phyloP scores from a whole-genome alignment of 2,113 vertebrate genomes.

The Spea bombifrons region DNA sequence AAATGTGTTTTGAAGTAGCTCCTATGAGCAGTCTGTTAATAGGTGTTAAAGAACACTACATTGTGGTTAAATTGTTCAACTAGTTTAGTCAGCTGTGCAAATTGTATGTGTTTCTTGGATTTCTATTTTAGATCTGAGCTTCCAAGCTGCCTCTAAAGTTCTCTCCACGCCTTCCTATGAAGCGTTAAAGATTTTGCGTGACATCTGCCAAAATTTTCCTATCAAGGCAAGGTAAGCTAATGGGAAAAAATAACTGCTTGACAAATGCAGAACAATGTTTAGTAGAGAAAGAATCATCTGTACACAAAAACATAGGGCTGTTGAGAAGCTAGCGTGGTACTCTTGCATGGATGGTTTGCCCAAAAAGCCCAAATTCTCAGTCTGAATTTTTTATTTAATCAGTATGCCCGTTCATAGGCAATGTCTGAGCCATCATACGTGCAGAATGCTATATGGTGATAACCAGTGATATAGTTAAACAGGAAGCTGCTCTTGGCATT shows the following conservation, averaged over 20 bases:
- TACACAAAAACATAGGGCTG: no score
- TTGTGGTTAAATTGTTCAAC: not conserved
- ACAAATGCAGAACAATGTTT: no score
- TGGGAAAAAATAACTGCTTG: not conserved
- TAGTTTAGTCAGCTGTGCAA: slow-evolving; percentile 15
- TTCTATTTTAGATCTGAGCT: slow-evolving; percentile 80
- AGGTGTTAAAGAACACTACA: slow-evolving; percentile 16
- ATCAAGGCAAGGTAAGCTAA: slow-evolving; percentile 84
- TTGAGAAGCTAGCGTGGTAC: no score
- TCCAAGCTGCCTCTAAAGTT: slow-evolving; percentile 88
- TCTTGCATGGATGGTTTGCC: no score
- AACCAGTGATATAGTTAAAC: no score
- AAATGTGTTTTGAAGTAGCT: slow-evolving; percentile 25
- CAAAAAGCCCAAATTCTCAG: no score
- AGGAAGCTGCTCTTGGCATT: no score
- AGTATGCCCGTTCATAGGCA: no score
- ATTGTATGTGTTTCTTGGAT: slow-evolving; percentile 22
- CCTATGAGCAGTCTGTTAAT: slow-evolving; percentile 22
- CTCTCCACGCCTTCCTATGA: slow-evolving; percentile 81
- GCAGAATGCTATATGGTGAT: no score
- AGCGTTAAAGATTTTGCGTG: slow-evolving; percentile 85
- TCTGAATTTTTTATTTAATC: no score
- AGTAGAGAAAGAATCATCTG: no score
- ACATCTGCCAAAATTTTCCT: slow-evolving; percentile 93
- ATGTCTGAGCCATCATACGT: no score